Conservation (phyloP, 2,888 invertebrate species). For the Trichacis sp. region DNA sequence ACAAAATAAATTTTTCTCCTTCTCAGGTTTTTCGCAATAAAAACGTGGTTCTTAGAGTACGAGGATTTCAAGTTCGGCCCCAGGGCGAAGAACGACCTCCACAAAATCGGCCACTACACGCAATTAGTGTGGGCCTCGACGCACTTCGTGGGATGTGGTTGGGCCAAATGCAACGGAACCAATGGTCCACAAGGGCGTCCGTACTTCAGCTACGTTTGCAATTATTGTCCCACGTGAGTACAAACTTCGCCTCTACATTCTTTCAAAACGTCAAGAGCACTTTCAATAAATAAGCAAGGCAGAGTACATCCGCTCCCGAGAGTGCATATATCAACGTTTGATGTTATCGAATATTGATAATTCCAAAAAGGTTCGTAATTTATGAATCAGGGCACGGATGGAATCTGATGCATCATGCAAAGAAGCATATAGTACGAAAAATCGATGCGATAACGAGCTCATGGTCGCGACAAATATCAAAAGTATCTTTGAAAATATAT, state of each 20-base stretch:
- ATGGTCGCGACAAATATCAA: neutral
- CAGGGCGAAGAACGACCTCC: slow-evolving; percentile 72
- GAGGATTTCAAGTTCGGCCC: slow-evolving; percentile 80
- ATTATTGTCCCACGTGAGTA: slow-evolving; percentile 73
- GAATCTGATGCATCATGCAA: neutral
- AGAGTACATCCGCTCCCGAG: too few relatives aligned
- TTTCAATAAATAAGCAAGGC: too few relatives aligned
- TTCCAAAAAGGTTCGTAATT: neutral
- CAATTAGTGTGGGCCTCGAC: slow-evolving; percentile 87
- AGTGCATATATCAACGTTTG: too few relatives aligned
- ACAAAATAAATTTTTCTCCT: neutral
- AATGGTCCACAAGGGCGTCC: slow-evolving; percentile 74
- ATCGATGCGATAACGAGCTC: too few relatives aligned
- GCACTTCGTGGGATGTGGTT: slow-evolving; percentile 82
- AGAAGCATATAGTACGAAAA: neutral
- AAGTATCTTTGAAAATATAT: neutral
- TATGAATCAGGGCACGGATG: neutral
- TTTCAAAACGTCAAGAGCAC: neutral
- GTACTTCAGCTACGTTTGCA: slow-evolving; percentile 86
- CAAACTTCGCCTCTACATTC: too few relatives aligned
- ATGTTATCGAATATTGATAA: too few relatives aligned
- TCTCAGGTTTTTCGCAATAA: slow-evolving; percentile 81
- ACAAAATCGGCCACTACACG: slow-evolving; percentile 82
- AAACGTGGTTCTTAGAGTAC: slow-evolving; percentile 83
- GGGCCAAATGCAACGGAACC: slow-evolving; percentile 75